Evolutionary conservation across 2,888 invertebrate species (phyloP).

Genomic region (Eucera pruinosa): DNA sequence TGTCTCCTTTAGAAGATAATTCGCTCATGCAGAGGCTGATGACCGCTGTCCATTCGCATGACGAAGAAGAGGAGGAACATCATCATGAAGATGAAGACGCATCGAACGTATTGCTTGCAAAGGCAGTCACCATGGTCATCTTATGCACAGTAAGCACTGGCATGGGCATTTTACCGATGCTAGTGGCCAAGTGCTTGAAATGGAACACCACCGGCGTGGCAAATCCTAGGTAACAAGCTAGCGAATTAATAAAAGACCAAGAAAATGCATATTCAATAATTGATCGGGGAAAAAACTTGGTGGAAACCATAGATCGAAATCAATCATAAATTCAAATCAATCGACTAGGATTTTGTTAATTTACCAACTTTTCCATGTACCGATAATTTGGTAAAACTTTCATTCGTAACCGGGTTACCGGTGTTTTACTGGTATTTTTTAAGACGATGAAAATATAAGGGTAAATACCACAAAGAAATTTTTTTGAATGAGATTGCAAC

Average conservation of each 20-base stretch:
- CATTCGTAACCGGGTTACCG: no score
- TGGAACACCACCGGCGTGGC: constrained; percentile 84
- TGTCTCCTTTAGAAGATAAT: constrained; percentile 39
- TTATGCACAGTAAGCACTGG: constrained; percentile 91
- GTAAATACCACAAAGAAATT: no score
- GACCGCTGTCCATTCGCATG: background rate
- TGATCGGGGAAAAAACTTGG: no score
- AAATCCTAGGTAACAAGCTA: constrained; percentile 75
- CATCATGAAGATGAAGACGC: constrained; percentile 7
- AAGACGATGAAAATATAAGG: no score
- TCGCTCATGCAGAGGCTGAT: constrained; percentile 15
- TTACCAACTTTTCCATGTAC: no score
- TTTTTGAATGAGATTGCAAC: no score
- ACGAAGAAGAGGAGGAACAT: constrained; percentile 8
- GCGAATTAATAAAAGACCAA: background rate
- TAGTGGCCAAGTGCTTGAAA: constrained; percentile 88
- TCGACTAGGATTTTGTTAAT: no score
- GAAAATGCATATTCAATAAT: no score
- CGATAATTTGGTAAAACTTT: no score
- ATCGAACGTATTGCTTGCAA: constrained; percentile 87
- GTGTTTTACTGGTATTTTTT: no score
- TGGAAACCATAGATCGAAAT: no score
- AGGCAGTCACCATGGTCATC: constrained; percentile 91
- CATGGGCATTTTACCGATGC: constrained; percentile 90
- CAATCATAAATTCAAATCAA: no score